Evolutionary conservation across 2,888 invertebrate genomes (phyloP).

Genomic region (Graphium colonna): DNA sequence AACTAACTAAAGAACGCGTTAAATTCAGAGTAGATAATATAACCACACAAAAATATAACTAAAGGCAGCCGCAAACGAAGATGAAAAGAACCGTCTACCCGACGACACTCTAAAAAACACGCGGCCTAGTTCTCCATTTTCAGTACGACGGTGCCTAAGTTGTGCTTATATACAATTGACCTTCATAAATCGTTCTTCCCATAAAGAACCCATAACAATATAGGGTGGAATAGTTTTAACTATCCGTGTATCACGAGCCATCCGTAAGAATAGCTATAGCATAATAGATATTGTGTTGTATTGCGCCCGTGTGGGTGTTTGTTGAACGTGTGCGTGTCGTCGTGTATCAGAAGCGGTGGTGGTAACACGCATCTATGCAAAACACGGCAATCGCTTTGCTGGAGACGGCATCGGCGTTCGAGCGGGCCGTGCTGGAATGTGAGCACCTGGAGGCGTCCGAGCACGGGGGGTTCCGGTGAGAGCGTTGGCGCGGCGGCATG

Average conservation of each 20-base stretch:
- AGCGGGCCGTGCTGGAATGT: constrained; percentile 72
- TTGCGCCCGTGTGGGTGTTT: no score
- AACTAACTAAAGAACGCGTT: not conserved
- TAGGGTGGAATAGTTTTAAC: no score
- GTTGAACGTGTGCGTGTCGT: no score
- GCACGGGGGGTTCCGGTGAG: constrained; percentile 76
- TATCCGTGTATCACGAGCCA: no score
- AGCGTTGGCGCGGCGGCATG: constrained; percentile 79
- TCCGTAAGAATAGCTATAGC: no score
- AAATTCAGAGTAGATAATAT: not conserved
- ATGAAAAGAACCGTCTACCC: constrained; percentile 59
- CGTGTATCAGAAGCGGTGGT: constrained; percentile 46
- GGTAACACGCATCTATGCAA: constrained; percentile 71
- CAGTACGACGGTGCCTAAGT: constrained; percentile 51
- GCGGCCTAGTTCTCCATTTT: constrained; percentile 64
- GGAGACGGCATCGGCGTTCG: constrained; percentile 71
- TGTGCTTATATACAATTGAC: constrained; percentile 35
- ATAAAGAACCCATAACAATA: no score
- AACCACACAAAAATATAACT: not conserved
- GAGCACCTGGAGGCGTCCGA: constrained; percentile 67
- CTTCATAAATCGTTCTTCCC: constrained; percentile 24
- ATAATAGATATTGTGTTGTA: no score
- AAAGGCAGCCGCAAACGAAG: constrained; percentile 42
- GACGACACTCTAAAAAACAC: constrained; percentile 65
- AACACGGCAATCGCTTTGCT: constrained; percentile 72